These are phyloP conservation scores for Thera britannica DNA, from an alignment of 2,888 invertebrate genomes.

Conservation along the genomic window DNA sequence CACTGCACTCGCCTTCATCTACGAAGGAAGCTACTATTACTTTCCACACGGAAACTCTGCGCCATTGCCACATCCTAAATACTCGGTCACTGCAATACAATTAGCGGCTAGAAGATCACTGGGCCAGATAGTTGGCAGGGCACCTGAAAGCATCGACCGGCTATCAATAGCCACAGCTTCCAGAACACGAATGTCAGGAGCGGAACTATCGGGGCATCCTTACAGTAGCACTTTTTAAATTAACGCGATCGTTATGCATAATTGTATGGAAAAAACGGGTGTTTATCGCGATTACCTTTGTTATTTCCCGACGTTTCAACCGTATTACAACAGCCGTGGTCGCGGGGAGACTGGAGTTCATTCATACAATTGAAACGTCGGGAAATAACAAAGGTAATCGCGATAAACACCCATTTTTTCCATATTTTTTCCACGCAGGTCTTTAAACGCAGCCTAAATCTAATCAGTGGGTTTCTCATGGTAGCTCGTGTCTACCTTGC, in stretches of 20 bases:
- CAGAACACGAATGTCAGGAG: slow-evolving; percentile 26
- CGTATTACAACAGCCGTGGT: too few relatives aligned
- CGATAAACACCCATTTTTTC: too few relatives aligned
- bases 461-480: background rate
- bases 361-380: too few relatives aligned
- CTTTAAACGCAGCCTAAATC: background rate
- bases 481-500: too few relatives aligned
- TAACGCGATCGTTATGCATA: too few relatives aligned
- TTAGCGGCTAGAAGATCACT: slow-evolving; percentile 65
- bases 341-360: too few relatives aligned
- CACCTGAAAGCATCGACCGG: slow-evolving; percentile 50
- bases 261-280: too few relatives aligned
- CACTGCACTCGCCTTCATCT: background rate
- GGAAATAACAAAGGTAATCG: too few relatives aligned
- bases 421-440: background rate
- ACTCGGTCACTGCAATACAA: slow-evolving; percentile 14
- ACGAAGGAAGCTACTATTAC: background rate
- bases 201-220: slow-evolving; percentile 12
- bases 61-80: slow-evolving; percentile 21
- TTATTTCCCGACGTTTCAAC: too few relatives aligned
- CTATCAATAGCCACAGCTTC: slow-evolving; percentile 19
- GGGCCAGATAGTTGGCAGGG: slow-evolving; percentile 79
- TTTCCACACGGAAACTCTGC: slow-evolving; percentile 12
- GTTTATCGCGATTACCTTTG: too few relatives aligned
- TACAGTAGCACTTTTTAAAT: too few relatives aligned